These are phyloP conservation scores for Ischnus inquisitorius DNA, from an alignment of 2,888 invertebrate species.

Conservation along the genomic window DNA sequence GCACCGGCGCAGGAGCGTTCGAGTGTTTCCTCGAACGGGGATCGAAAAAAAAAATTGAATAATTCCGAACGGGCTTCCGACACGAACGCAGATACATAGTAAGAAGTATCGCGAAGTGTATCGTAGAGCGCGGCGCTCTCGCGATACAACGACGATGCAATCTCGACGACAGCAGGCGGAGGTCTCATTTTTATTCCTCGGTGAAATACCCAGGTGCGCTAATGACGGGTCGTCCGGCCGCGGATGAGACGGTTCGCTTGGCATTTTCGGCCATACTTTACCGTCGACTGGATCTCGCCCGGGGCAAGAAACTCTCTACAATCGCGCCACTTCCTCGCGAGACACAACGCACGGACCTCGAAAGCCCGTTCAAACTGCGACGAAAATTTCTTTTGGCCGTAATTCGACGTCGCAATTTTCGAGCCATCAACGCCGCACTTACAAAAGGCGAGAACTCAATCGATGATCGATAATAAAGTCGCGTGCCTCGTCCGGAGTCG, in stretches of 20 bases:
- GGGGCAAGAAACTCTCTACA: slow-evolving; percentile 8
- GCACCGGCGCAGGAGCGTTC: neutral
- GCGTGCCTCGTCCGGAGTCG: neutral
- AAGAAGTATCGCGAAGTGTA: neutral
- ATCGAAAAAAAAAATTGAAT: slow-evolving; percentile 4
- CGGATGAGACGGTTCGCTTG: slow-evolving; percentile 36
- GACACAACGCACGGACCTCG: neutral
- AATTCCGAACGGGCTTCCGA: slow-evolving; percentile 14
- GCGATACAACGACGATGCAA: slow-evolving; percentile 19
- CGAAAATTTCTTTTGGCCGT: neutral
- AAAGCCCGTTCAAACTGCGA: neutral
- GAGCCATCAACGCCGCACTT: neutral
- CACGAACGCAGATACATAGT: neutral
- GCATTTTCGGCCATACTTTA: slow-evolving; percentile 29
- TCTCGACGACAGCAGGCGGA: slow-evolving; percentile 43
- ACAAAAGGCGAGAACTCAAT: neutral
- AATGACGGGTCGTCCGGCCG: slow-evolving; percentile 29
- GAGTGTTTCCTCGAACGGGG: neutral
- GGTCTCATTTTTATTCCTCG: slow-evolving; percentile 41
- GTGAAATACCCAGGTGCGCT: slow-evolving; percentile 44
- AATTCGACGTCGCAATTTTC: neutral
- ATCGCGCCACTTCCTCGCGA: neutral
- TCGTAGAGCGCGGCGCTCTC: neutral
- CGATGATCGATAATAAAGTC: neutral
- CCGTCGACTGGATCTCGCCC: slow-evolving; percentile 31